Evolutionary conservation across 2,888 invertebrate species (phyloP).

Genomic region (Adelognathus sp.): DNA sequence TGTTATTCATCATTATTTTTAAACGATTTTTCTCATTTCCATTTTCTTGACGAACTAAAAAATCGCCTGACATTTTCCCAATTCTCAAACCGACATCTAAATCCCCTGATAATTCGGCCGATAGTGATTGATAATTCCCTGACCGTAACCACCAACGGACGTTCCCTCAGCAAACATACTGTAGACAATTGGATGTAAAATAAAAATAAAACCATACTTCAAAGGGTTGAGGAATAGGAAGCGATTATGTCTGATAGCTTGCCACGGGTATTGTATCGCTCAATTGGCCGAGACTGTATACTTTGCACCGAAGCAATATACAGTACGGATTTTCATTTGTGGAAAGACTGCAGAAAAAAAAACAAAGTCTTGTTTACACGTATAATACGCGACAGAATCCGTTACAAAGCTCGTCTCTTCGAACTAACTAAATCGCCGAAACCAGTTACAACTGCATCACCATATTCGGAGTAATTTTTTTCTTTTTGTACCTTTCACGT

Average conservation of each 20-base stretch:
- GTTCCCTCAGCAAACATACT: not conserved
- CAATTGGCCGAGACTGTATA: not conserved
- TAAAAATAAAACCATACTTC: not conserved
- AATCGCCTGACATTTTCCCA: no score
- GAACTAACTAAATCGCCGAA: conserved; percentile 57
- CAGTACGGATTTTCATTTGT: not conserved
- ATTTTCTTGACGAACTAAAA: no score
- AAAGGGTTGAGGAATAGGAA: not conserved
- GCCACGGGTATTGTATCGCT: not conserved
- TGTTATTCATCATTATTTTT: no score
- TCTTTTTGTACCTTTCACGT: conserved; percentile 36
- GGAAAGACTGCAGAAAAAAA: not conserved
- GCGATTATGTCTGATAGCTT: not conserved
- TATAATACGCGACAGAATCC: not conserved
- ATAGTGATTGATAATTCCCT: not conserved
- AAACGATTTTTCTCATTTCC: no score
- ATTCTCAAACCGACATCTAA: no score
- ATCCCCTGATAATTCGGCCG: no score
- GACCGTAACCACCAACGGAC: not conserved
- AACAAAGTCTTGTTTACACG: not conserved
- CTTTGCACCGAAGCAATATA: not conserved
- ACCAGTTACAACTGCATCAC: conserved; percentile 70
- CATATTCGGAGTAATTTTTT: conserved; percentile 71
- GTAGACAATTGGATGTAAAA: not conserved
- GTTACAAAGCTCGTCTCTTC: not conserved